phyloP scores from a whole-genome alignment of 2,797 vertebrate species.

The Pantherophis vulpinus region DNA sequence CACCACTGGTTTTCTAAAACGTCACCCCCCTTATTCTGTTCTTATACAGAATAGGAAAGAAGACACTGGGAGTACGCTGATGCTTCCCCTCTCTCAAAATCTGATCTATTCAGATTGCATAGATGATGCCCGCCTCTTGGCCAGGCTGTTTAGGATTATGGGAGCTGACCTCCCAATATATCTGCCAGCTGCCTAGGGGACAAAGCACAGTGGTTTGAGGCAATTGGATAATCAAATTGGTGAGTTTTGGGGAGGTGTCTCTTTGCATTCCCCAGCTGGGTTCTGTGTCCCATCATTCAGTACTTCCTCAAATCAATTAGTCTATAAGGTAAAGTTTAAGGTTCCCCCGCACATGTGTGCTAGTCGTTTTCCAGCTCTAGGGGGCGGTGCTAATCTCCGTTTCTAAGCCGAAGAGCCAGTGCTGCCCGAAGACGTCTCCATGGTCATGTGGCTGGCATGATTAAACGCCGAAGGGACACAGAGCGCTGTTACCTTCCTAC shows the following conservation, averaged over 20 bases:
- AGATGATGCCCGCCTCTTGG: background rate
- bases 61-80: slow-evolving; percentile 38
- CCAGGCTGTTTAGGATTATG: background rate
- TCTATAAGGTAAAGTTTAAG: background rate
- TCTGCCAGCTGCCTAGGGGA: background rate
- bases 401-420: too few relatives aligned
- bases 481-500: too few relatives aligned
- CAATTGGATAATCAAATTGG: background rate
- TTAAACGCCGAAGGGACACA: too few relatives aligned
- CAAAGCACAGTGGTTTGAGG: background rate
- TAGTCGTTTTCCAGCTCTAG: too few relatives aligned
- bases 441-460: too few relatives aligned
- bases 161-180: background rate
- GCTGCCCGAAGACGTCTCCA: too few relatives aligned
- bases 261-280: background rate
- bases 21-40: slow-evolving; percentile 50
- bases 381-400: too few relatives aligned
- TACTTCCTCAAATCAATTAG: background rate
- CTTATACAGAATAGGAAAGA: slow-evolving; percentile 56
- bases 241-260: background rate
- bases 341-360: too few relatives aligned
- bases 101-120: background rate
- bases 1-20: slow-evolving; percentile 70
- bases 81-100: background rate
- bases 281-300: background rate